Base-by-base conservation (phyloP, 2,797 vertebrate species). In the Microhierax caerulescens region DNA sequence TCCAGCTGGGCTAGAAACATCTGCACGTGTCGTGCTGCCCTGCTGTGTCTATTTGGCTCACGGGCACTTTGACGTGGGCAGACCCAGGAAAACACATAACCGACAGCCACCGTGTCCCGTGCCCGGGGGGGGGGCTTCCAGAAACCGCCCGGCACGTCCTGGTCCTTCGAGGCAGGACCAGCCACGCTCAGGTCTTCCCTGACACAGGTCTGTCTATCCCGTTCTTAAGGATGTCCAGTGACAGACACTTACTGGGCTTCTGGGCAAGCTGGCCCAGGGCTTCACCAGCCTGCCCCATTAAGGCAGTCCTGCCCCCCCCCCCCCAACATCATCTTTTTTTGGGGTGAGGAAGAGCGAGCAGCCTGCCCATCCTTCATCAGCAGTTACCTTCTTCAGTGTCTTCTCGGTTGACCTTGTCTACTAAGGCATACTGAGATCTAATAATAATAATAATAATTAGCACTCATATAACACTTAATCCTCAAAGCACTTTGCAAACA, bases 361-460 rank as follows among this genome's bases (percentile, higher is more conserved):
- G 21, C 17, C 59, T 69, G 63, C 15, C 22, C 41, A 74, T 32
- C 22, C 45, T 50, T 74, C 61, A 64, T 65, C 47, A 91, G 60
- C 78, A 94, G 61, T 73, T 78, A 59, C 0, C 3, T 64, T 92
- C 78, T 77, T 43, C 9, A 0, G 8, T 9, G 43, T 83, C 81
- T 67, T 96, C 81, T 53, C 73, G 53, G 57, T 63, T 85, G 89
- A 97, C 92, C 95, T 96, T 96, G 86, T 78, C 92, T 92, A 45
- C 61, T 68, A 90, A 92, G 68, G 69, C 72, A 72, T 37, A 69
- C 57, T 9, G 32, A 94, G 81, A 95, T 84, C 17, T 96, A 81
- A 95, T 94, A 93, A 80, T 86, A 88, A 87, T 85, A 90, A 91
- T 87, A 97, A 94, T 94, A 93, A 97, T 96, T 95, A 97, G 90